Base-by-base conservation (phyloP, 2,888 invertebrate species). In the Eucriotettix oculatus region DNA sequence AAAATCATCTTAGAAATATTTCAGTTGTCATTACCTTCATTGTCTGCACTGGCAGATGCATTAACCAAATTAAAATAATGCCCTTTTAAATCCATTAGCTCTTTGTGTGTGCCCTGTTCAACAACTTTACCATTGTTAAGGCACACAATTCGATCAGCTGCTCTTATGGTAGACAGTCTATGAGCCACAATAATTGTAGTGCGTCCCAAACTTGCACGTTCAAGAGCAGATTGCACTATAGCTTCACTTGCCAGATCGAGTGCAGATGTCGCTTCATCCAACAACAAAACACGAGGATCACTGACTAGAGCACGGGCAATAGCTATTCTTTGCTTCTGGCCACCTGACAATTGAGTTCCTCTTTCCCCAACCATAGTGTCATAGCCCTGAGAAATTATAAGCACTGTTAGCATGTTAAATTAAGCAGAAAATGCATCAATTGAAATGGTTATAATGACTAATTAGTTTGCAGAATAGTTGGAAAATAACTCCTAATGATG, bases 231-330 rank as follows among this genome's bases (percentile, higher is more conserved):
- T 72, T 90, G 91, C 1, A 91, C 90, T 1, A 29, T 11, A 43
- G 82, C 80, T 70, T 91, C 92, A 65, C 87, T 88, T 65, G 85
- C 83, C 1, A 86, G 83, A 74, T 91, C 90, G 66, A 90, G 73
- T 0, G 90, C 90, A 0, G 90, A 90, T 0, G 91, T 91, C 0
- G 90, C 90, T 71, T 91, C 90, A 67, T 91, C 90, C 61, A 87
- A 74, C 1, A 87, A 73, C 52, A 87, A 75, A 65, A 91, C 84
- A 66, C 79, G 83, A 0, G 91, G 90, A 67, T 83, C 79, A 55
- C 86, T 75, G 0, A 90, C 83, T 58, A 91, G 70, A 0, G 90
- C 90, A 56, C 91, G 75, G 0, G 91, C 91, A 62, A 91, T 90
- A 12, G 90, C 90, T 61, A 90, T 86, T 56, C 89, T 78, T 68